Evolutionary conservation across 2,797 vertebrate genomes (phyloP).

Genomic region (Poecilia wingei): DNA sequence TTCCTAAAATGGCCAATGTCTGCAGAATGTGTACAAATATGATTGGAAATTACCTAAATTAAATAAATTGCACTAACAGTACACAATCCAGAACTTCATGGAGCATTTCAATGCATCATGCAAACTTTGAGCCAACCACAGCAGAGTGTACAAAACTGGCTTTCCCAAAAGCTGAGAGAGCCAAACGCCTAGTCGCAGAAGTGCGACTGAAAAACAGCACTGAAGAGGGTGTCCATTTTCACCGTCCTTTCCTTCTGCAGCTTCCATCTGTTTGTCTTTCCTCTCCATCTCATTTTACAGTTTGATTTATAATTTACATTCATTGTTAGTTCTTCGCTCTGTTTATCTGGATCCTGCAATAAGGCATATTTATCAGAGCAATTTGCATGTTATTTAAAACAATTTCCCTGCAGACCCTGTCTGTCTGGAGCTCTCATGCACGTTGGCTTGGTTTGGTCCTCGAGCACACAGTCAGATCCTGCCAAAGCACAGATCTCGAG

Average conservation of each 20-base stretch:
- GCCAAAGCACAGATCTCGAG: conserved; percentile 58
- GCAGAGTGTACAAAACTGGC: not conserved
- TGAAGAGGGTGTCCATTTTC: conserved; percentile 58
- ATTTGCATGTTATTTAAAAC: conserved; percentile 62
- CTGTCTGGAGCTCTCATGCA: conserved; percentile 37
- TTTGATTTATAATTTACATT: conserved; percentile 66
- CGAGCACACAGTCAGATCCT: conserved; percentile 28
- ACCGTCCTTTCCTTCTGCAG: conserved; percentile 71
- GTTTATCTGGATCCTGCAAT: conserved; percentile 33
- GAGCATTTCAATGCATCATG: not conserved
- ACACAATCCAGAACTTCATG: not conserved
- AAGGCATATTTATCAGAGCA: conserved; percentile 48
- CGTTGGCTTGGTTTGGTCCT: conserved; percentile 38
- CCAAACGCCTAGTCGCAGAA: conserved; percentile 24
- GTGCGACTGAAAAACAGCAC: conserved; percentile 32
- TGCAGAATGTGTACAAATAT: not conserved
- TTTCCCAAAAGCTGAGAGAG: conserved; percentile 22
- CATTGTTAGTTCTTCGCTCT: conserved; percentile 47
- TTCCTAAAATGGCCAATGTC: not conserved
- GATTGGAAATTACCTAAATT: not conserved
- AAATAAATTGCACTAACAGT: not conserved
- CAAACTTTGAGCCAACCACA: not conserved
- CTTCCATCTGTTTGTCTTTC: conserved; percentile 71
- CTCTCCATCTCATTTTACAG: conserved; percentile 59
- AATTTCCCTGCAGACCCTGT: conserved; percentile 39